phyloP scores from a whole-genome alignment of 2,888 invertebrate genomes.

The Phengaris alcon region DNA sequence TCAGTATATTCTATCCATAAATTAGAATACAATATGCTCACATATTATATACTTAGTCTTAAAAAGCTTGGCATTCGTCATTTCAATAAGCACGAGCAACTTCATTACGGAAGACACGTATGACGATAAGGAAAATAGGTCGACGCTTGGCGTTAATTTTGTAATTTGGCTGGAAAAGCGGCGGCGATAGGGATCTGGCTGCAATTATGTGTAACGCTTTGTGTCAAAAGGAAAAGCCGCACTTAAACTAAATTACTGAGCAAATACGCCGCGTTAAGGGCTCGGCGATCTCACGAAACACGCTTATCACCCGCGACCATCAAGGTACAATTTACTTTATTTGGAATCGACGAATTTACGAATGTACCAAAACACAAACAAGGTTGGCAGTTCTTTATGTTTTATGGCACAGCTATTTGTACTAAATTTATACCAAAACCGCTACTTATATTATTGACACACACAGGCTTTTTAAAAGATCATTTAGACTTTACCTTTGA shows the following conservation, averaged over 20 bases:
- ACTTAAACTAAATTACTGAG: conserved; percentile 61
- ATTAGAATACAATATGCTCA: too few relatives aligned
- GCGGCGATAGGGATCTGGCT: conserved; percentile 63
- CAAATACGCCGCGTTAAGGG: conserved; percentile 51
- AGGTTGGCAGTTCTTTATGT: not conserved
- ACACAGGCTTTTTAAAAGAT: too few relatives aligned
- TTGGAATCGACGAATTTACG: conserved; percentile 13
- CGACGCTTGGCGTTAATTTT: conserved; percentile 53
- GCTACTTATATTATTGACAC: too few relatives aligned
- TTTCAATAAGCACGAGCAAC: not conserved
- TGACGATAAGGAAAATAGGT: conserved; percentile 50
- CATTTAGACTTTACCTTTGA: too few relatives aligned
- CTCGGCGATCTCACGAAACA: conserved; percentile 37
- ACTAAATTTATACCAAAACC: not conserved
- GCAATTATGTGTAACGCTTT: conserved; percentile 63
- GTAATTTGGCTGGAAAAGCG: conserved; percentile 60
- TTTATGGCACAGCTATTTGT: not conserved
- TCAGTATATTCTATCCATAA: too few relatives aligned
- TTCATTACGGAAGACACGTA: conserved; percentile 19
- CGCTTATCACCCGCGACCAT: conserved; percentile 38
- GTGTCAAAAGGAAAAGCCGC: conserved; percentile 55
- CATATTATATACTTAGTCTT: too few relatives aligned
- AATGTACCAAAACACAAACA: conserved; percentile 3
- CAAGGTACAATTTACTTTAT: conserved; percentile 31
- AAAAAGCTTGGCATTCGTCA: conserved; percentile 4